Conservation (phyloP, 2,888 invertebrate genomes). For the Nycteola revayana region DNA sequence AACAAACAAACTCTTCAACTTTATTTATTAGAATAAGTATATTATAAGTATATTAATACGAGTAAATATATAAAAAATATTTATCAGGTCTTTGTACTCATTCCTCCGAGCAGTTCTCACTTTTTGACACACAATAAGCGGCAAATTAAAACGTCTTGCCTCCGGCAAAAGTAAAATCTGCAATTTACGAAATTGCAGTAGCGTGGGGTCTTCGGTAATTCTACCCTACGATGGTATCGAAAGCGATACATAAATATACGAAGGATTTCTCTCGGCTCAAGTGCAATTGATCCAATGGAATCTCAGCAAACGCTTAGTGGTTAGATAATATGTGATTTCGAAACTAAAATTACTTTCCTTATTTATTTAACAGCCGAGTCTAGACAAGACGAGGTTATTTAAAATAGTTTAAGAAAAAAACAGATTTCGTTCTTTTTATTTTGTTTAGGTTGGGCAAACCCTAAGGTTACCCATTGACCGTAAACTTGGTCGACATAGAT, state of each 20-base stretch:
- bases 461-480: too few relatives aligned
- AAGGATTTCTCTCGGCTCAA: constrained; percentile 44
- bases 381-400: too few relatives aligned
- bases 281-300: constrained; percentile 18
- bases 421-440: too few relatives aligned
- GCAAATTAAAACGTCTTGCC: constrained; percentile 69
- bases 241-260: constrained; percentile 69
- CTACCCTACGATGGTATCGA: constrained; percentile 59
- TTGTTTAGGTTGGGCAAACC: too few relatives aligned
- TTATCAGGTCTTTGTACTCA: constrained; percentile 25
- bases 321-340: constrained; percentile 6
- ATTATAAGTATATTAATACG: too few relatives aligned
- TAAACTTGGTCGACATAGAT: too few relatives aligned
- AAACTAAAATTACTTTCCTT: constrained; percentile 8
- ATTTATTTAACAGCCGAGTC: constrained; percentile 1
- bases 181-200: constrained; percentile 75
- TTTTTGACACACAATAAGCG: constrained; percentile 59
- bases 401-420: too few relatives aligned
- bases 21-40: too few relatives aligned
- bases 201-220: constrained; percentile 64
- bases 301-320: constrained; percentile 3
- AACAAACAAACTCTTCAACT: too few relatives aligned
- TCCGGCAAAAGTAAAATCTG: constrained; percentile 65
- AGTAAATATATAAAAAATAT: too few relatives aligned
- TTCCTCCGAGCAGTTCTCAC: constrained; percentile 38